Evolutionary conservation across 64 coral and sea anemone species (phyloP).

Genomic region (Trachythela sp.): DNA sequence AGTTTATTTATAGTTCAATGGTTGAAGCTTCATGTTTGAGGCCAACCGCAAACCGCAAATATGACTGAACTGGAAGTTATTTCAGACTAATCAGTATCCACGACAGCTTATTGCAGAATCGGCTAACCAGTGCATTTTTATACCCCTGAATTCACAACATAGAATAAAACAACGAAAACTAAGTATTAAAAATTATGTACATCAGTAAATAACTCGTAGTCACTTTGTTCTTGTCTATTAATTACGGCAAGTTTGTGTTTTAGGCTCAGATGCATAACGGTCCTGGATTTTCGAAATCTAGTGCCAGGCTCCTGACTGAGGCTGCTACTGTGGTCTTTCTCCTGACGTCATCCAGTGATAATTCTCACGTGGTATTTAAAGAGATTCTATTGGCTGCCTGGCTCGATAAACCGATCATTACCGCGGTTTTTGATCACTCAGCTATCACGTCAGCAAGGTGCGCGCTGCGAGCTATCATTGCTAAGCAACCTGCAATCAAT

Average conservation of each 20-base stretch:
- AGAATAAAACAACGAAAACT: no score
- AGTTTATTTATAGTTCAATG: no score
- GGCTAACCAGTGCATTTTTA: no score
- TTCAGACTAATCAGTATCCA: no score
- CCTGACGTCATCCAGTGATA: slow-evolving; percentile 54
- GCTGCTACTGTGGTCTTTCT: slow-evolving; percentile 54
- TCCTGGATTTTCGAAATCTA: background rate
- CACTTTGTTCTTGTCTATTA: no score
- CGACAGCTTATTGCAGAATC: no score
- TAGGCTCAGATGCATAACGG: background rate
- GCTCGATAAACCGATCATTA: slow-evolving; percentile 59
- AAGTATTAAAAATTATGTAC: no score
- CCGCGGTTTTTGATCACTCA: slow-evolving; percentile 71
- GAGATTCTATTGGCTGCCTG: slow-evolving; percentile 66
- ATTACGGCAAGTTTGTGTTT: background rate
- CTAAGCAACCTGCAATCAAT: slow-evolving; percentile 66
- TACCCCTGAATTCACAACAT: no score
- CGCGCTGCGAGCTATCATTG: slow-evolving; percentile 69
- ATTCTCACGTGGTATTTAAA: slow-evolving; percentile 80
- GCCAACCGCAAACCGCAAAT: no score
- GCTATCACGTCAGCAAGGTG: slow-evolving; percentile 51
- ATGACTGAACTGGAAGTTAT: no score
- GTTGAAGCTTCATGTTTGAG: no score
- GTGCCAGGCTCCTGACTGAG: background rate
- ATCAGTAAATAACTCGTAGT: no score